These are phyloP conservation scores for Acromyrmex charruanus DNA, from an alignment of 1,140 invertebrate genomes.

Conservation along the genomic window DNA sequence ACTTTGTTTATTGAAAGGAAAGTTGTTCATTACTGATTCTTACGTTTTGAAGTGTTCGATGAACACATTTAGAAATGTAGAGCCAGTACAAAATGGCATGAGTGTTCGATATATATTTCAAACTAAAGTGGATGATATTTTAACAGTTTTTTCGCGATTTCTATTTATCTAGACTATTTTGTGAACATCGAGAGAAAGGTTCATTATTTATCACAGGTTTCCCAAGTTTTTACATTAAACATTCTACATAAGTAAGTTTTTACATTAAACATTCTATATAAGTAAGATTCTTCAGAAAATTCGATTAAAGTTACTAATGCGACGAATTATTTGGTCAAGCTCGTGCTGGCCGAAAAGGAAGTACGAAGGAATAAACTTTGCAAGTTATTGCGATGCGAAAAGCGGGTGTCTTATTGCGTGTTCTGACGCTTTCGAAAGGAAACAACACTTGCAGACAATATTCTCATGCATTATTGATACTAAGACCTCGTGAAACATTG, in stretches of 20 bases:
- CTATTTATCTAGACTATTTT: background rate
- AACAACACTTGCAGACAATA: slow-evolving; percentile 35
- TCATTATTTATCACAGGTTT: background rate
- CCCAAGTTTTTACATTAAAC: background rate
- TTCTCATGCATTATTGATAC: slow-evolving; percentile 46
- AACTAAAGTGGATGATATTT: background rate
- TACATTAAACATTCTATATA: background rate
- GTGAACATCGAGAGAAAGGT: background rate
- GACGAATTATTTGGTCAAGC: background rate
- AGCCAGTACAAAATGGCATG: background rate
- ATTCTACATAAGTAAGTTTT: background rate
- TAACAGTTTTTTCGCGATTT: background rate
- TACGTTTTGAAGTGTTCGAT: background rate
- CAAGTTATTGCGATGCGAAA: background rate
- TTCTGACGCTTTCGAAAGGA: slow-evolving; percentile 27
- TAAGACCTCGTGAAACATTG: background rate
- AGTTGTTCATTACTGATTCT: background rate
- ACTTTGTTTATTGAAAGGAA: slow-evolving; percentile 83
- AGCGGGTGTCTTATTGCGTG: background rate
- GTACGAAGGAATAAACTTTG: background rate
- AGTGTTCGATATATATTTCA: background rate
- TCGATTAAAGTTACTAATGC: slow-evolving; percentile 15
- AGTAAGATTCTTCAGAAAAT: background rate
- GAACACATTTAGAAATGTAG: background rate
- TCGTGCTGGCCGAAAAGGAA: background rate